Conservation (phyloP, 2,113 vertebrate species). For the Aspidoscelis tigris region DNA sequence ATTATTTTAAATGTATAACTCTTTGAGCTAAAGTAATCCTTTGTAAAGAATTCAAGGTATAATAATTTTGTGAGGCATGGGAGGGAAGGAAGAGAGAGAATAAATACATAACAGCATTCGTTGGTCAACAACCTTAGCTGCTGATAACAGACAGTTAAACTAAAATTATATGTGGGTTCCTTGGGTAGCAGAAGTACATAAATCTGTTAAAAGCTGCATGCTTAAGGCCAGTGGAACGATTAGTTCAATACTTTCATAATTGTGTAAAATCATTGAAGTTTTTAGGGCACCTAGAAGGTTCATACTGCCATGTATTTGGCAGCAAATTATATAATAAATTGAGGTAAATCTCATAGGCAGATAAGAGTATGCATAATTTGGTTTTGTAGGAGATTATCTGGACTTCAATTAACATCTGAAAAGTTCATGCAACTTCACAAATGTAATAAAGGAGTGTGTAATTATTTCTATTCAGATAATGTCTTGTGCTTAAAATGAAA, state of each 20-base stretch:
- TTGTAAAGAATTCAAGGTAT: not conserved
- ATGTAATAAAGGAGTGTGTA: conserved; percentile 29
- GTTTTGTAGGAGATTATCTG: conserved; percentile 16
- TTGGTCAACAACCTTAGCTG: not conserved
- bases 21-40: not conserved
- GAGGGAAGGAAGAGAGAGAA: no score
- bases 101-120: not conserved
- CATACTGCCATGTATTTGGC: not conserved
- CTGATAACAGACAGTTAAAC: not conserved
- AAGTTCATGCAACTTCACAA: conserved; percentile 26
- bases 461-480: conserved; percentile 29
- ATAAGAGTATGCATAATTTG: conserved; percentile 13
- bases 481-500: conserved; percentile 35
- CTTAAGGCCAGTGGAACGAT: not conserved
- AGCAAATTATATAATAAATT: conserved; percentile 3
- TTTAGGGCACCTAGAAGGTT: not conserved
- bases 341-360: conserved; percentile 19
- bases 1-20: not conserved
- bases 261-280: not conserved
- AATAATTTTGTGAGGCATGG: no score
- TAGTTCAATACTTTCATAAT: not conserved
- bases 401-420: conserved; percentile 32
- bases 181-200: not conserved
- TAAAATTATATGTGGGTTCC: not conserved
- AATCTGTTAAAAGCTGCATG: not conserved